phyloP scores from a whole-genome alignment of 2,113 vertebrate genomes.

The Scophthalmus maximus region DNA sequence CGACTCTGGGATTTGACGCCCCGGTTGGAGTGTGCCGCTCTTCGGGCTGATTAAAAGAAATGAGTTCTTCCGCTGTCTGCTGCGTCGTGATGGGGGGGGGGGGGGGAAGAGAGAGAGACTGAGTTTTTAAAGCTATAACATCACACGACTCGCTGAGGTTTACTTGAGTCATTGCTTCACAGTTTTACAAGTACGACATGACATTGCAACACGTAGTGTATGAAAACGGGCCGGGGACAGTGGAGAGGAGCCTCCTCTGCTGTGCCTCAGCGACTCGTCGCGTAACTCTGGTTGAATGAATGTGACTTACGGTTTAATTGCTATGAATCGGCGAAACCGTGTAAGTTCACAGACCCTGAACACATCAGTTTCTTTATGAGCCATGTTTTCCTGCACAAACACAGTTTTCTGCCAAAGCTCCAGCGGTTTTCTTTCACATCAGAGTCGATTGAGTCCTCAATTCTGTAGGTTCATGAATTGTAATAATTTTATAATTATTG shows the following conservation, averaged over 20 bases:
- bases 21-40: slow-evolving; percentile 15
- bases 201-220: neutral
- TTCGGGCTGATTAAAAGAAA: slow-evolving; percentile 54
- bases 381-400: neutral
- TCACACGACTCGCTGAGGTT: neutral
- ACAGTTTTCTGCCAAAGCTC: too few species aligned
- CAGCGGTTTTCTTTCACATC: too few species aligned
- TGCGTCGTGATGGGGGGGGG: neutral
- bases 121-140: slow-evolving; percentile 23
- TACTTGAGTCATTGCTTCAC: neutral
- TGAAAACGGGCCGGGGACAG: neutral
- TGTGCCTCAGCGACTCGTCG: neutral
- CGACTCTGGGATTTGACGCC: neutral
- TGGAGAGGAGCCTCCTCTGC: neutral
- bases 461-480: too few species aligned
- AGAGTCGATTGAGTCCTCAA: too few species aligned
- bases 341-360: neutral
- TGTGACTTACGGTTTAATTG: neutral
- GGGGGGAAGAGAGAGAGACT: too few species aligned
- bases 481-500: too few species aligned
- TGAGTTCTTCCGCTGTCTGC: neutral
- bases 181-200: neutral
- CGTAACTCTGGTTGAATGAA: neutral
- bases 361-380: neutral
- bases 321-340: neutral